Percentiles rank a stretch among this genome's conserved stretches.
Conservation (phyloP, 30 jellyfish, hydroid and myxozoan genomes). For the Rhopilema esculentum region DNA sequence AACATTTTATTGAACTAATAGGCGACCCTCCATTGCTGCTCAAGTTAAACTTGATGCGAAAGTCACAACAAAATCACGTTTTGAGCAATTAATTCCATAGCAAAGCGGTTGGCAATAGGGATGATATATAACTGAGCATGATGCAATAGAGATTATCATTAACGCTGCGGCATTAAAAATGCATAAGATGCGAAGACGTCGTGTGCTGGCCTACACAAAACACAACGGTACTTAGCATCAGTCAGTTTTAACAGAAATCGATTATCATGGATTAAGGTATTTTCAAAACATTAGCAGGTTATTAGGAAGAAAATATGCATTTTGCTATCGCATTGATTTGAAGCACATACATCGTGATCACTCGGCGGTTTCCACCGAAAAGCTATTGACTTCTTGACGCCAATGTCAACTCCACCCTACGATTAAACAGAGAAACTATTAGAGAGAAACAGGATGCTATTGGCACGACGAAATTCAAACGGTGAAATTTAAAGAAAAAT, state of each 20-base stretch:
- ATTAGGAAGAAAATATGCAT: neutral
- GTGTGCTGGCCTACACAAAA: neutral
- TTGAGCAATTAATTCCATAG: neutral
- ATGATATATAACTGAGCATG: neutral
- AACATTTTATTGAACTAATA: too few relatives aligned
- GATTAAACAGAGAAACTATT: neutral
- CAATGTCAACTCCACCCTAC: conserved; percentile 94
- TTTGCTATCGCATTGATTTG: neutral
- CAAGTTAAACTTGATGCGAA: neutral
- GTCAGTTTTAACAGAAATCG: neutral
- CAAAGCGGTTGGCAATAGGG: neutral
- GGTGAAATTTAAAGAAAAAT: neutral
- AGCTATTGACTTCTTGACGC: conserved; percentile 51
- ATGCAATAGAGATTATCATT: neutral
- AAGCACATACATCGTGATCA: conserved; percentile 67
- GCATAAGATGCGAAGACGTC: neutral
- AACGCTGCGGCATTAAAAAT: neutral
- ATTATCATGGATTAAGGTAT: neutral
- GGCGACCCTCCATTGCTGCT: neutral
- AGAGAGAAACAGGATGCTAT: too few relatives aligned
- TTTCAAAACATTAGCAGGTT: neutral
- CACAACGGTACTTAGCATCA: neutral
- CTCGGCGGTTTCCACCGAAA: conserved; percentile 86
- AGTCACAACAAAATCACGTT: neutral
- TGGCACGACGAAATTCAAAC: neutral